Base-by-base conservation (phyloP, 1,140 invertebrate genomes). In the Pachypeltis micranthus region DNA sequence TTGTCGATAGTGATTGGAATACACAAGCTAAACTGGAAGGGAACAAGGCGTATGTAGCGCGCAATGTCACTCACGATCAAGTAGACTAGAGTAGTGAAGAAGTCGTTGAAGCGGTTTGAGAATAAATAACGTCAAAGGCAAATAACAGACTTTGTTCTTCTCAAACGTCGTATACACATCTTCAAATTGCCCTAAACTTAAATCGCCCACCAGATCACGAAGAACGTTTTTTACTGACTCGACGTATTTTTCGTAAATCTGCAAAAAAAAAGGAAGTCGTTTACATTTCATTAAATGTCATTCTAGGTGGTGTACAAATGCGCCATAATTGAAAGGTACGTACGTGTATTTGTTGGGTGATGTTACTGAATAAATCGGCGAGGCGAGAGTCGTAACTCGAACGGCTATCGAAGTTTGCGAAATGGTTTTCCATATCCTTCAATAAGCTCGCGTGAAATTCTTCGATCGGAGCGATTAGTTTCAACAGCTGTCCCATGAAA, bases 21-120 rank as follows among this genome's bases (percentile, higher is more conserved):
- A 44, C 2, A 44, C 16, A 44, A 51, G 26, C 47, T 25, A 47
- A 31, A 1, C 25, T 25, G n/a, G 47, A 44, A 25, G 27, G n/a
- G 12, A 58, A 21, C n/a, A n/a, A n/a, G n/a, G n/a, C n/a, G n/a
- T n/a, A n/a, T n/a, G n/a, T n/a, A n/a, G n/a, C n/a, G n/a, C n/a
- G n/a, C n/a, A n/a, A n/a, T n/a, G 25, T 56, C 1, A 79, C 85
- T 81, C 80, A 93, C 91, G 81, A 39, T 91, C 84, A 56, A 96
- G 79, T 67, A 96, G 80, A 63, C 83, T 78, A 71, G 86, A 83
- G 74, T 94, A 94, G 74, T 95, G 91, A 28, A 94, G 77, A 51
- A 96, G 75, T 61, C 93, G 79, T 76, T 96, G 91, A 47, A 93
- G 78, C 34, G 94, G 93, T 71, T 93, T 92, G 59, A 96, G 76